These are phyloP conservation scores for Cecidostiba fungosa DNA, from an alignment of 2,888 invertebrate species.

Conservation along the genomic window DNA sequence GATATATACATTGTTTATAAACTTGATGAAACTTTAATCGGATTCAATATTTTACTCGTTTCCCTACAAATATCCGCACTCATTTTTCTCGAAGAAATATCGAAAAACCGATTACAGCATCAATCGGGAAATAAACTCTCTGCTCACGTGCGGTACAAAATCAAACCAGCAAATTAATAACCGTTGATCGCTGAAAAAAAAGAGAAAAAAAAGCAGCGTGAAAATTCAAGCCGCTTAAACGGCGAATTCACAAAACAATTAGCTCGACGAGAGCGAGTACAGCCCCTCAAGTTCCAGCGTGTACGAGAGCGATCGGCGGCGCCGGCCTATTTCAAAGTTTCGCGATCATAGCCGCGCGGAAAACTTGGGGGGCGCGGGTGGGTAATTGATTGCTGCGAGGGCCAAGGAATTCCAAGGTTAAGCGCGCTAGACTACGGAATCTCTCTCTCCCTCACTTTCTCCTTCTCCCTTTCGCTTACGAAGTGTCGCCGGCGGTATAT, in stretches of 20 bases:
- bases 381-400: constrained; percentile 40
- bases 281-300: background rate
- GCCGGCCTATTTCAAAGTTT: constrained; percentile 52
- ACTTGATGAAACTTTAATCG: background rate
- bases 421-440: constrained; percentile 23
- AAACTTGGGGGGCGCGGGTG: constrained; percentile 1
- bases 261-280: background rate
- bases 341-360: constrained; percentile 33
- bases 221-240: background rate
- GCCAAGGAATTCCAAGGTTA: constrained; percentile 57
- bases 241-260: constrained; percentile 13
- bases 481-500: constrained; percentile 1
- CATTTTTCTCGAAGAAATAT: background rate
- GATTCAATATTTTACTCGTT: background rate
- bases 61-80: background rate
- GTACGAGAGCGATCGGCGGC: background rate
- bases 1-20: background rate
- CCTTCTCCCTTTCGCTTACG: constrained; percentile 26
- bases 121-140: too few species aligned
- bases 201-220: background rate
- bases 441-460: constrained; percentile 40
- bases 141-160: background rate
- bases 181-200: background rate
- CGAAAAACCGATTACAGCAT: too few species aligned
- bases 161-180: background rate